Base-by-base conservation (phyloP, 1,140 invertebrate genomes). In the Ostrea denselamellosa region DNA sequence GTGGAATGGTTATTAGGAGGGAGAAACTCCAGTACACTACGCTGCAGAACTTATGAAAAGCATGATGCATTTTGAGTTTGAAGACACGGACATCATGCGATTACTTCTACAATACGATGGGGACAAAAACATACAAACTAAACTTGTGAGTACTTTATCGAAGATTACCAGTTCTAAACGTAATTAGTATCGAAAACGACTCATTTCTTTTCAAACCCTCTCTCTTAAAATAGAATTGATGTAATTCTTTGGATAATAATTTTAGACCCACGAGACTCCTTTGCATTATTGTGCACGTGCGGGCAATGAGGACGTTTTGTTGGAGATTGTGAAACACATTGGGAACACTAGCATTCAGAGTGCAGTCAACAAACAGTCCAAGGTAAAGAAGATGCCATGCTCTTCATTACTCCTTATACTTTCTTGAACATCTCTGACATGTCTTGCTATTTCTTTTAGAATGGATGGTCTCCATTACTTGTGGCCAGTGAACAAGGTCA, bases 201-300 rank as follows among this genome's bases (percentile, higher is more conserved):
- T 44, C 34, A 44, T 2, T 44, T 44, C 1, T 44, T 44, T 44
- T 44, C 5, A 44, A 44, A 44, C 34, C 34, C 1, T 44, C 34
- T 44, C 34, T 44, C 34, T 44, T 44, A 44, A 22, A 84, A 84
- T 7, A 84, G 12, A 17, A 56, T 0, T 56, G 1, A 5, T 22
- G 17, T 53, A 9, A 84, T 84, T 19, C 19, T 84, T 25, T 28
- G 7, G n/a, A 22, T 0, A 2, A 14, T 9, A 0, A 52, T 83
- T 92, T 8, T 96, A 98, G 95, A 97, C 96, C 0, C 96, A 97
- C 90, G 99, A 99, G 95, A 99, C 98, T 0, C 97, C 98, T 0
- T 97, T 99, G 91, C 99, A 99, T 94, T 97, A 98, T 91, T 98
- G 98, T 92, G 98, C 98, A 8, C 95, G 98, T 25, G 97, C 98